A percentile compares a stretch with the other conserved stretches of the same genome.
phyloP scores from a whole-genome alignment of 2,888 invertebrate genomes.

The Rhagonycha fulva region DNA sequence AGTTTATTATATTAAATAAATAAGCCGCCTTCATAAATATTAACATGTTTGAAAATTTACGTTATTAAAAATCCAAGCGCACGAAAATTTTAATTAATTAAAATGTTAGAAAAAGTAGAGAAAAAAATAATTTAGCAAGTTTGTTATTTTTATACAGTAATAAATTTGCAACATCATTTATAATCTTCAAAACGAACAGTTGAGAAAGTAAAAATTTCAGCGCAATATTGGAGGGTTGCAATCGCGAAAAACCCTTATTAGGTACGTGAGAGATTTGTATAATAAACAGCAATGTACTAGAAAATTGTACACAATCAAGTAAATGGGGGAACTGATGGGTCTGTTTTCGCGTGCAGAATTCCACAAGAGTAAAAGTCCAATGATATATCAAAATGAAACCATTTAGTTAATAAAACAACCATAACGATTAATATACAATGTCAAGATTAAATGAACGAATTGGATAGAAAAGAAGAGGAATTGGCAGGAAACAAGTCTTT shows the following conservation, averaged over 20 bases:
- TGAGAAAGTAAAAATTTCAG: neutral
- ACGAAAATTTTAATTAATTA: neutral
- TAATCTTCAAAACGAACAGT: neutral
- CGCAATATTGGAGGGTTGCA: neutral
- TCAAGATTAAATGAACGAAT: neutral
- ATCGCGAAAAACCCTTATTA: neutral
- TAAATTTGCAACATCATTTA: neutral
- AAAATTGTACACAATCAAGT: neutral
- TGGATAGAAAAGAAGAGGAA: neutral
- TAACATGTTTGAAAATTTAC: neutral
- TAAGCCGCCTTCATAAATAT: neutral
- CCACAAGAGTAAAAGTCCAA: neutral
- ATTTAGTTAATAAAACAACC: neutral
- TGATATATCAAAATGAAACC: neutral
- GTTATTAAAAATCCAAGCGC: neutral
- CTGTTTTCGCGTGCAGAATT: neutral
- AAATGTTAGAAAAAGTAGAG: neutral
- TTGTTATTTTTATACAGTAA: neutral
- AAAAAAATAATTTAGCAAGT: neutral
- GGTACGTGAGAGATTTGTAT: neutral
- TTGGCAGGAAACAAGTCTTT: neutral
- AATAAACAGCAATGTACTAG: neutral
- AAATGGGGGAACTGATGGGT: neutral
- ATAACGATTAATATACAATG: neutral
- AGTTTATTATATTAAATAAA: neutral